phyloP scores from a whole-genome alignment of 2,888 invertebrate species.

The Coecobrya sp. region DNA sequence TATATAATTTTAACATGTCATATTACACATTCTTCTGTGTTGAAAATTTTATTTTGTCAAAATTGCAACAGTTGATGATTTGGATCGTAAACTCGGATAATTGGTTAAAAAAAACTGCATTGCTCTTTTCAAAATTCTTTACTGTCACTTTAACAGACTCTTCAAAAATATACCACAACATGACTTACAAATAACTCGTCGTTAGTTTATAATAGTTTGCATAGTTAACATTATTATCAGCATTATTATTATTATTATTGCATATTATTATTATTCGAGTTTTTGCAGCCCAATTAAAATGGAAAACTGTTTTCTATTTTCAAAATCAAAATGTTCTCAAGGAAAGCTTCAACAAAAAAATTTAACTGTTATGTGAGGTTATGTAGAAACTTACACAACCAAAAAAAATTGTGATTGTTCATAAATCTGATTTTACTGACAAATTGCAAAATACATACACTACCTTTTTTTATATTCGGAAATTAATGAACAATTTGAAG shows the following conservation, averaged over 20 bases:
- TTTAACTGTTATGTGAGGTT: not conserved
- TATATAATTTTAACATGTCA: not conserved
- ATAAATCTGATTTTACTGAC: not conserved
- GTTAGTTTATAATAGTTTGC: not conserved
- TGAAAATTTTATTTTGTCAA: constrained; percentile 53
- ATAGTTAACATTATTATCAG: no score
- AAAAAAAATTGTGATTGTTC: no score
- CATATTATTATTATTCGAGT: no score
- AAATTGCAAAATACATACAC: not conserved
- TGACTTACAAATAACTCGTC: not conserved
- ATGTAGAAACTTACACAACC: no score
- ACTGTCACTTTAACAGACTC: constrained; percentile 22
- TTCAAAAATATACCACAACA: not conserved
- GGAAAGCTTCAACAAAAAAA: not conserved
- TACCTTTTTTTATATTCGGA: no score
- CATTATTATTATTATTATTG: no score
- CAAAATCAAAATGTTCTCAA: not conserved
- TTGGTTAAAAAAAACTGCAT: constrained; percentile 63
- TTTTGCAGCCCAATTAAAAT: constrained; percentile 17
- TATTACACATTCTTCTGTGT: not conserved
- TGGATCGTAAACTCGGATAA: constrained; percentile 74
- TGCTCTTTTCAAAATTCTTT: constrained; percentile 17
- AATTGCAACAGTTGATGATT: constrained; percentile 66
- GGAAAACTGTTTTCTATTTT: constrained; percentile 40
- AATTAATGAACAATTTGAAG: constrained; percentile 1